Percentiles rank a stretch among this genome's conserved stretches.
phyloP scores from a whole-genome alignment of 2,888 invertebrate species.

The Tromatobia lineatoria region DNA sequence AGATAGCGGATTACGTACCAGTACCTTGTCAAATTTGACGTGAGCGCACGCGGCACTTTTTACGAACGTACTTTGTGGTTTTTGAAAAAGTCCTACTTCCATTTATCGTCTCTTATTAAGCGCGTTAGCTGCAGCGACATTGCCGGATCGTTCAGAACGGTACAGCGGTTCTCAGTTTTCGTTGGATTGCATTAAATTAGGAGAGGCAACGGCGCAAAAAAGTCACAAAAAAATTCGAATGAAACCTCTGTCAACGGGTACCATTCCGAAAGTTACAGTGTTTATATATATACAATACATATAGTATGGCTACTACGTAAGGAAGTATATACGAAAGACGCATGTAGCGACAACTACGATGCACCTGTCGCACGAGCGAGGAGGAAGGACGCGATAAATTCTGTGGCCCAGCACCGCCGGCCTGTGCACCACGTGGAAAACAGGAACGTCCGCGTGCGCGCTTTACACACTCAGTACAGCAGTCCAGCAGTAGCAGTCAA shows the following conservation, averaged over 20 bases:
- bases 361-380: conserved; percentile 67
- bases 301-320: conserved; percentile 1
- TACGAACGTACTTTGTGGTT: conserved; percentile 82
- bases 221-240: neutral
- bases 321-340: conserved; percentile 13
- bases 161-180: conserved; percentile 20
- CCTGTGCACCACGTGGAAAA: conserved; percentile 45
- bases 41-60: conserved; percentile 76
- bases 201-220: neutral
- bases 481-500: conserved; percentile 6
- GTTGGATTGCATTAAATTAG: neutral
- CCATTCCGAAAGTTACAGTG: conserved; percentile 1
- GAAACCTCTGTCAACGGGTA: conserved; percentile 12
- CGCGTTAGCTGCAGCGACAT: conserved; percentile 3
- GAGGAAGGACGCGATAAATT: conserved; percentile 71
- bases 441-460: conserved; percentile 43
- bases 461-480: conserved; percentile 31
- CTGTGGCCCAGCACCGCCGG: conserved; percentile 54
- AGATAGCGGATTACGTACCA: conserved; percentile 21
- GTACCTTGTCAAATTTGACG: conserved; percentile 73
- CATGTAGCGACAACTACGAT: conserved; percentile 44
- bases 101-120: conserved; percentile 8
- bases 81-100: conserved; percentile 64
- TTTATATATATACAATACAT: neutral
- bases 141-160: neutral